Percentiles rank a stretch among this genome's conserved stretches.
Conservation (phyloP, 2,113 vertebrate species). For the Passer montanus region DNA sequence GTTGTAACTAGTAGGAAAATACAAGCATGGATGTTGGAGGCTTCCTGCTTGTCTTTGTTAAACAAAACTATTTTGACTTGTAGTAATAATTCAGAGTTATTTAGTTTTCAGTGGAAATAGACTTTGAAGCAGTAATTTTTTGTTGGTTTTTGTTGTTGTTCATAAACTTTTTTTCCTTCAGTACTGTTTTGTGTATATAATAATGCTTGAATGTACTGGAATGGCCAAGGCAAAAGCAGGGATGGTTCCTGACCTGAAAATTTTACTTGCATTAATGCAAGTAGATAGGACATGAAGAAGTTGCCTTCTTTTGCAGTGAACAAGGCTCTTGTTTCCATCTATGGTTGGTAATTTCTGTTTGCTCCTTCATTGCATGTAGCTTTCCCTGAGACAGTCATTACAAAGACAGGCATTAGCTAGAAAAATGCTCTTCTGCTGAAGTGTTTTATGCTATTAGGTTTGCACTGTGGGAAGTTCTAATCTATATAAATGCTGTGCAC, state of each 20-base stretch:
- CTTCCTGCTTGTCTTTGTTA: background rate
- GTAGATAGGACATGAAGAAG: background rate
- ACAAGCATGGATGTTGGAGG: background rate
- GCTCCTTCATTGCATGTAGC: background rate
- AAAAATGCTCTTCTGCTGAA: background rate
- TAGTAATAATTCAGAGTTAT: background rate
- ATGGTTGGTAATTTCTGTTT: background rate
- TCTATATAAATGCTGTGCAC: background rate
- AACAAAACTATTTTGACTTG: background rate
- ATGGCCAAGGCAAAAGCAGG: background rate
- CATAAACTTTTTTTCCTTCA: background rate
- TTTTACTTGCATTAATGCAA: background rate
- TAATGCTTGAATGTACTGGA: background rate
- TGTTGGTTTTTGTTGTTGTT: background rate
- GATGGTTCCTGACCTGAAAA: background rate
- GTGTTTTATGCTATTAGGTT: background rate
- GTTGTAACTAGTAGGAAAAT: background rate
- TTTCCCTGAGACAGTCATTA: background rate
- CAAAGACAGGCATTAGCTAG: background rate
- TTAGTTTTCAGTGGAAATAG: background rate
- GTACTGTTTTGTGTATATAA: background rate
- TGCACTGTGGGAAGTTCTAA: background rate
- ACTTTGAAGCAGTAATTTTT: background rate
- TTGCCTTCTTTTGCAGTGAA: background rate
- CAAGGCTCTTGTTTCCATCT: background rate